Evolutionary conservation across 2,797 vertebrate genomes (phyloP), one percentile per base, ranked within the genome.

Genomic region (Sebastes goodei): DNA sequence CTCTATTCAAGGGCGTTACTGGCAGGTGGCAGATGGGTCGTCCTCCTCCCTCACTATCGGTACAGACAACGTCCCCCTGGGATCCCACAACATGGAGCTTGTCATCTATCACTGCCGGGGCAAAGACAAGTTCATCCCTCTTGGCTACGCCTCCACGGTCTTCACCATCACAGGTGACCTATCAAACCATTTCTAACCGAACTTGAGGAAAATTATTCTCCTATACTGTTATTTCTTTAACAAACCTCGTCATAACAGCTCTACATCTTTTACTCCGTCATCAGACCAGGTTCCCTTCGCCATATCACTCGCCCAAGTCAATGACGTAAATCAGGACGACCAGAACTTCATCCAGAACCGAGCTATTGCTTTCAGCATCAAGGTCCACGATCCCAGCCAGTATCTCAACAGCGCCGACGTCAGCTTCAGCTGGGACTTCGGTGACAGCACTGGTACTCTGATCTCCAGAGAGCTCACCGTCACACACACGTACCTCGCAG

Each of bases 361-460:
- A 38, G 95, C 98, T 29, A 95, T 99, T 52, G 92, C 96, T 7
- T 99, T 99, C 83, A 91, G 69, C 0, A 83, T 98, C 79, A 93
- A 91, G n/a, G 92, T 99, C 72, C 98, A 99, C 0, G 98, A 99
- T 88, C 98, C 98, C 78, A 98, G 97, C 84, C 93, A 92, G 42
- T 99, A 96, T 91, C 95, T 99, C 62, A 89, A 87, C 21, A 81
- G 38, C 0, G 96, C 97, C 1, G 98, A 99, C 66, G 35, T 99
- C 81, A 97, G 96, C 88, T 98, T 96, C 86, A 97, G 94, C 83
- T 99, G 98, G 98, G 96, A 99, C 92, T 99, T 99, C 49, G 98
- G 98, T 2, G 98, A 99, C 90, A 89, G 82, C 70, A 97, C 95
- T 2, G 98, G 98, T 2, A 98, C 96, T 2, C 94, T 99, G 55